Evolutionary conservation across 2,888 invertebrate species (phyloP), one percentile per base, ranked within the genome.

Genomic region (Lacanobia oleracea): DNA sequence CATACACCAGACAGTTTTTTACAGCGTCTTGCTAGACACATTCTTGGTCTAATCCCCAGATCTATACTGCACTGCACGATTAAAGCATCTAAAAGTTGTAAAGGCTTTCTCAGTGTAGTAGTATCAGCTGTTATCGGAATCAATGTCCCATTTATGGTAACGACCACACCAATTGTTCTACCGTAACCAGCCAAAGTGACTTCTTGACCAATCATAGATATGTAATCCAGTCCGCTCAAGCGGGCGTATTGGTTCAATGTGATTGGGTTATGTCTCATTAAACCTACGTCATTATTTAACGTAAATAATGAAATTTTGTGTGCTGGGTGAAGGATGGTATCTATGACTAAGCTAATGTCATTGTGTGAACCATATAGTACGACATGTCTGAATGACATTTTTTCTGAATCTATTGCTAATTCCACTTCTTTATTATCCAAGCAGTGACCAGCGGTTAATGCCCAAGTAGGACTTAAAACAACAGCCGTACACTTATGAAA

Each of bases 21-120:
- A 53, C 78, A 78, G 14, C 14, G 14, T 40, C 81, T 69, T 33
- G 81, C 77, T 7, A 76, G 0, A 50, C 78, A 78, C 21, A 78
- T 63, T 7, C 40, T 1, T 8, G 59, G 59, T 4, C 8, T 8
- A 18, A 37, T 12, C 3, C 10, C 14, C 4, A 0, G 8, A 0
- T 2, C 1, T 43, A 1, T 6, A 54, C 10, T 4, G 48, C 72
- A 72, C 9, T 12, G 14, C 5, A 78, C 45, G 9, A 69, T n/a
- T 16, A 78, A 0, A 37, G 40, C 61, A 9, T 81, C 76, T n/a
- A 76, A 21, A 9, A 50, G 2, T 37, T 78, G 77, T 50, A 78
- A 65, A 21, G 77, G 81, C 27, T 33, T n/a, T 21, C 21, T 14
- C 9, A 76, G 21, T 0, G 12, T 0, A 16, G 51, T 65, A 21